phyloP scores from a whole-genome alignment of 2,888 invertebrate genomes.

The Nymphalis urticae region DNA sequence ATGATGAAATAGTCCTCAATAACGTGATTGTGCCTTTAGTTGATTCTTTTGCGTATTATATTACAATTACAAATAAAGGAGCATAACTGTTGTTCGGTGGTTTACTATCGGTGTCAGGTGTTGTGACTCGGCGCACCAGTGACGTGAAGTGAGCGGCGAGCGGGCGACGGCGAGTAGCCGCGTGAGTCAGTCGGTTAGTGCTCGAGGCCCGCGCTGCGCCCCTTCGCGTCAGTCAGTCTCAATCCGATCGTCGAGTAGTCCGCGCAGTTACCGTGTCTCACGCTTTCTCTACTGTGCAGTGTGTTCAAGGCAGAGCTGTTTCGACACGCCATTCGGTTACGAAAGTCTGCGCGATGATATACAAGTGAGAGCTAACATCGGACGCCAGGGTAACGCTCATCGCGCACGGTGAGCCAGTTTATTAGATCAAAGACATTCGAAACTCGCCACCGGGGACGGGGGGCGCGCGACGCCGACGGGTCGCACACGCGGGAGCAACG shows the following conservation, averaged over 20 bases:
- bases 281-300: constrained; percentile 60
- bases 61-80: constrained; percentile 43
- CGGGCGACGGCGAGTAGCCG: constrained; percentile 54
- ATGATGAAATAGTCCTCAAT: not conserved
- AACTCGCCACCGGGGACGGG: constrained; percentile 70
- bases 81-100: constrained; percentile 36
- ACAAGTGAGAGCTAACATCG: constrained; percentile 78
- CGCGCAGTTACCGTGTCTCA: constrained; percentile 37
- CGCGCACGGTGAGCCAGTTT: constrained; percentile 78
- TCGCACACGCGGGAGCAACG: constrained; percentile 74
- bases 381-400: constrained; percentile 78
- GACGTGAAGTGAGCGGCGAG: constrained; percentile 57
- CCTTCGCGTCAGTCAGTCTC: constrained; percentile 42
- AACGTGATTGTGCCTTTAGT: not conserved
- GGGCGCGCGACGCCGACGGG: constrained; percentile 77
- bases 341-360: constrained; percentile 81
- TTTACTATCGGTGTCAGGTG: constrained; percentile 28
- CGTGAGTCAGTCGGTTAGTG: constrained; percentile 51
- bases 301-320: constrained; percentile 69
- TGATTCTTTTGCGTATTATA: constrained; percentile 24
- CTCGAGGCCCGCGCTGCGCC: constrained; percentile 34
- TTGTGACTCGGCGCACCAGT: constrained; percentile 26
- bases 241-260: constrained; percentile 39
- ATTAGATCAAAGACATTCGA: constrained; percentile 73
- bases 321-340: constrained; percentile 77